phyloP scores from a whole-genome alignment of 2,888 invertebrate species.

The Tenthredo amoena region DNA sequence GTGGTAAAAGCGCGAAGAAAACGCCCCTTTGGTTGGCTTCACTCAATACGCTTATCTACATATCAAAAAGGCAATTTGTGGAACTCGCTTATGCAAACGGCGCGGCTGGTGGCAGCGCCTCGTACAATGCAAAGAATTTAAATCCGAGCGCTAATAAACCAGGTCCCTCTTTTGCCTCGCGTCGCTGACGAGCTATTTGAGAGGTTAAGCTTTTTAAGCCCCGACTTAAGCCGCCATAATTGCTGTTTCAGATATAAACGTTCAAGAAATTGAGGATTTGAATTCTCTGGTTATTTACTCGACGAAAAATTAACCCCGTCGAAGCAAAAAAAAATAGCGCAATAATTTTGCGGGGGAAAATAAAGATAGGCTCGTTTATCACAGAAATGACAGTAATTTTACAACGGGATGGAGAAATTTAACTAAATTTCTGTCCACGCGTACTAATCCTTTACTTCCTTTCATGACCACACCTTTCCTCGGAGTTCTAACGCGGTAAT shows the following conservation, averaged over 20 bases:
- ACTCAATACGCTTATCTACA: slow-evolving; percentile 70
- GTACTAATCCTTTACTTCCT: slow-evolving; percentile 29
- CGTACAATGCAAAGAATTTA: slow-evolving; percentile 77
- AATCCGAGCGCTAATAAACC: slow-evolving; percentile 78
- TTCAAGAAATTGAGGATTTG: slow-evolving; percentile 33
- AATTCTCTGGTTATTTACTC: slow-evolving; percentile 14
- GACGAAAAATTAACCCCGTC: neutral
- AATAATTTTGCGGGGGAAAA: neutral
- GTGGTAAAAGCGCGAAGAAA: slow-evolving; percentile 39
- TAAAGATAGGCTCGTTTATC: neutral
- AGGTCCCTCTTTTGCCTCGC: slow-evolving; percentile 65
- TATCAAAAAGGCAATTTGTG: slow-evolving; percentile 78
- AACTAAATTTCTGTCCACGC: neutral
- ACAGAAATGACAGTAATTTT: neutral
- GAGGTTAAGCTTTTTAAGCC: slow-evolving; percentile 75
- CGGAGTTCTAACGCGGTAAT: slow-evolving; percentile 33
- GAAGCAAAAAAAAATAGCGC: neutral
- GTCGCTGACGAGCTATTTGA: slow-evolving; percentile 76
- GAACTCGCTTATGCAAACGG: slow-evolving; percentile 78
- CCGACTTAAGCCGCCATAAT: slow-evolving; percentile 69
- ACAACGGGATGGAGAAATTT: neutral
- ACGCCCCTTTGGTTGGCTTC: slow-evolving; percentile 27
- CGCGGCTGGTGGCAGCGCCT: slow-evolving; percentile 59
- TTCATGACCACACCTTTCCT: slow-evolving; percentile 42
- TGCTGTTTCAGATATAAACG: slow-evolving; percentile 47